A percentile compares a stretch with the other conserved stretches of the same genome.
Evolutionary conservation across 2,113 vertebrate species (phyloP).

Genomic region (Leptocoma aspasia): DNA sequence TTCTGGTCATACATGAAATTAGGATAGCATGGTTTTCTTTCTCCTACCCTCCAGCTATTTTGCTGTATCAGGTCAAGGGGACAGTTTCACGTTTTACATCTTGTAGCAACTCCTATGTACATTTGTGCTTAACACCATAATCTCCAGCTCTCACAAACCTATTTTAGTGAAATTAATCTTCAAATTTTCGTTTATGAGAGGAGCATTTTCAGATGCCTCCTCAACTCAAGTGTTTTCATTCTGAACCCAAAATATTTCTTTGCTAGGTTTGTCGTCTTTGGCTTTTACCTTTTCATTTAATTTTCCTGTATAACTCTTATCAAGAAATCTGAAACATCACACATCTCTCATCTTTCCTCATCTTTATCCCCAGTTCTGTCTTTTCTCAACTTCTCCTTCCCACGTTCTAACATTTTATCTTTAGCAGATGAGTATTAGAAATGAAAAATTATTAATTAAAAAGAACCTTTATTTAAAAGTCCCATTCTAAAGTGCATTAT

Average conservation of each 20-base stretch:
- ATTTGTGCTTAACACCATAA: not conserved
- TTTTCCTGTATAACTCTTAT: not conserved
- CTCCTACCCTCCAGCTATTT: not conserved
- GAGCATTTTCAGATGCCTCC: not conserved
- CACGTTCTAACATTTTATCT: not conserved
- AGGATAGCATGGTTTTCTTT: not conserved
- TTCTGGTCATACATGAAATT: not conserved
- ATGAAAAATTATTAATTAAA: not conserved
- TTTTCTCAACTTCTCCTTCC: not conserved
- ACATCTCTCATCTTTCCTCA: not conserved
- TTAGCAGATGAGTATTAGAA: not conserved
- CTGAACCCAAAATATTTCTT: not conserved
- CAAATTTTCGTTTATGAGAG: not conserved
- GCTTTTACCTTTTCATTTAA: not conserved
- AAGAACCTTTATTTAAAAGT: not conserved
- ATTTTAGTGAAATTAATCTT: not conserved
- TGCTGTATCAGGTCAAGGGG: not conserved
- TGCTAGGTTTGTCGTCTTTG: not conserved
- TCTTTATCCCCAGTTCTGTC: not conserved
- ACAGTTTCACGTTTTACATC: not conserved
- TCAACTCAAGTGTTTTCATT: not conserved
- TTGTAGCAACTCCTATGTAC: not conserved
- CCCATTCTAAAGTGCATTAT: not conserved
- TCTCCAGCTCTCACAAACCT: not conserved
- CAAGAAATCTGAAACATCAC: not conserved